Evolutionary conservation across 2,113 vertebrate species (phyloP), one percentile per base, ranked within the genome.

Genomic region (Diphyllodes magnificus): DNA sequence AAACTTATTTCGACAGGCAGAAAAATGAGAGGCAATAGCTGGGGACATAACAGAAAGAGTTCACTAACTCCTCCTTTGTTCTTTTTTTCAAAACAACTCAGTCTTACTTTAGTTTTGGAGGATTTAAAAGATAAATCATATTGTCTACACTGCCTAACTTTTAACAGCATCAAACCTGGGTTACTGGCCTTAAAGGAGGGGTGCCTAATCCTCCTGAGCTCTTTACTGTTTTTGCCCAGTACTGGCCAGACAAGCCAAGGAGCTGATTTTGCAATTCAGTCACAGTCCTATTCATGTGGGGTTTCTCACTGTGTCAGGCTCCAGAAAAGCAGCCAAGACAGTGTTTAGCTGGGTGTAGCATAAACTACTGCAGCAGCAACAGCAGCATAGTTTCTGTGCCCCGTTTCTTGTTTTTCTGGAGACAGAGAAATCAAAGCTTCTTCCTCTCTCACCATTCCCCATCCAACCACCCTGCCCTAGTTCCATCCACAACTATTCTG

Each of bases 371-470:
- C 22, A 60, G 20, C 39, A 60, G 13, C 17, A 75, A 3, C 20
- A 70, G 16, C n/a, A 69, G 6, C 14, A 19, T 16, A 14, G 7
- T 22, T 25, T 59, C 14, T 3, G 5, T 39, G 21, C 3, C 25
- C 22, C 8, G 7, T 61, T 91, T 73, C 13, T 24, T 45, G 4
- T 83, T 83, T 37, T 3, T 15, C 37, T 63, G 30, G 15, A 83
- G 18, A 44, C 11, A 44, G 12, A 61, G 20, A 64, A 71, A 75
- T 71, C 28, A 50, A 63, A 54, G 5, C 2, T 45, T 54, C 33
- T 76, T 81, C 5, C 8, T 77, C 6, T 56, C 53, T 82, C 19
- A 27, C 8, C 0, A 0, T 49, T 77, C 7, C 8, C 10, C 5
- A 28, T 56, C 24, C 25, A 83, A 4, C 5, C 1, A 3, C 7